phyloP scores from a whole-genome alignment of 2,113 vertebrate species.

The Tinamus guttatus region DNA sequence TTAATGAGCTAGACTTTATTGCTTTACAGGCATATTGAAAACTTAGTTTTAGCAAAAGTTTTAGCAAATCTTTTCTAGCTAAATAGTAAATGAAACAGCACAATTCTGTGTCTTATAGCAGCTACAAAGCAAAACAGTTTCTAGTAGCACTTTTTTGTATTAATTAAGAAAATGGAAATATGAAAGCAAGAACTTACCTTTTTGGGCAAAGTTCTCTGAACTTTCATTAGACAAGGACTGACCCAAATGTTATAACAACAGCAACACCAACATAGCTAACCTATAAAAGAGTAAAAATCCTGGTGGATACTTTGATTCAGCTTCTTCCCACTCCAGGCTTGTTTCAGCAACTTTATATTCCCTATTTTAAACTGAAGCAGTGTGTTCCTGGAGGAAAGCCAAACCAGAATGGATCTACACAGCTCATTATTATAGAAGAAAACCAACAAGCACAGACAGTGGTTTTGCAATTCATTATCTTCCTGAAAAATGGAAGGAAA shows the following conservation, averaged over 20 bases:
- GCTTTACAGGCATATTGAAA: background rate
- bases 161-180: conserved; percentile 5
- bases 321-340: background rate
- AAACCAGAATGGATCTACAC: background rate
- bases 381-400: background rate
- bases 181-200: background rate
- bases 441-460: background rate
- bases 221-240: background rate
- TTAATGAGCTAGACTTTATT: background rate
- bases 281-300: background rate
- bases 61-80: background rate
- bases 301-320: background rate
- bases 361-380: background rate
- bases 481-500: background rate
- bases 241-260: background rate
- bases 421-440: background rate
- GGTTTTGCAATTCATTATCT: background rate
- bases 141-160: background rate
- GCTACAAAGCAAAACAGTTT: background rate
- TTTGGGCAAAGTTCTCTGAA: background rate
- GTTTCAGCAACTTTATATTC: background rate
- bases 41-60: background rate
- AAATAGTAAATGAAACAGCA: background rate
- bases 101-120: background rate
- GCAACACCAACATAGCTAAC: background rate